Evolutionary conservation across 2,888 invertebrate genomes (phyloP), one percentile per base, ranked within the genome.

Genomic region (Aleiodes leptofemur): DNA sequence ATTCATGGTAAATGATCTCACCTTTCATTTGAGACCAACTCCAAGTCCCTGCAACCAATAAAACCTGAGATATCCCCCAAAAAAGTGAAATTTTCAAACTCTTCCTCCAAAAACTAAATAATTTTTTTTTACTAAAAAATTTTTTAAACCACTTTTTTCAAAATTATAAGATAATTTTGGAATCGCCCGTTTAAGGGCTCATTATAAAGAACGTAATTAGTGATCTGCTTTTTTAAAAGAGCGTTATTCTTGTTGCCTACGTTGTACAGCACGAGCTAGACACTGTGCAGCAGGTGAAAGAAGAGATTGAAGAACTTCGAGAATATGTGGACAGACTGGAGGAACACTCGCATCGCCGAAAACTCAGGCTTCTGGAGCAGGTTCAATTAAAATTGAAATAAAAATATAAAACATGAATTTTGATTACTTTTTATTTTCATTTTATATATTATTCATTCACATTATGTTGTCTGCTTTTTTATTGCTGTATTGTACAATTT

Each of bases 231-330:
- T 73, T 23, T 69, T 59, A 69, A 71, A 69, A 70, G 74, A 53
- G 59, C 71, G 71, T 74, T 74, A 69, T 74, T 77, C 69, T 72
- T 74, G 69, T 79, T 57, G 72, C 76, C 48, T 69, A 69, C 71
- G 74, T 75, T 75, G 77, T 78, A 56, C 83, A 89, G 91, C 96
- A 96, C 90, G 97, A 97, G 91, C 92, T 97, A 90, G 97, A 97
- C 90, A 96, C 96, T 79, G 96, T 97, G 86, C 97, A 97, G 91
- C 96, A 96, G 91, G 97, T 97, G 85, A 97, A 97, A 90, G 97
- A 97, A 89, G 97, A 97, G 91, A 97, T 97, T 87, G 97, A 97
- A 89, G 97, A 97, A 90, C 91, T 97, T 88, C 92, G 97, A 84
- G 96, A 97, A 90, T 97, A 96, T 91, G 97, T 97, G 82, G 97